These are phyloP conservation scores for Hemiprocne comata DNA, from an alignment of 2,113 vertebrate species.

Conservation along the genomic window DNA sequence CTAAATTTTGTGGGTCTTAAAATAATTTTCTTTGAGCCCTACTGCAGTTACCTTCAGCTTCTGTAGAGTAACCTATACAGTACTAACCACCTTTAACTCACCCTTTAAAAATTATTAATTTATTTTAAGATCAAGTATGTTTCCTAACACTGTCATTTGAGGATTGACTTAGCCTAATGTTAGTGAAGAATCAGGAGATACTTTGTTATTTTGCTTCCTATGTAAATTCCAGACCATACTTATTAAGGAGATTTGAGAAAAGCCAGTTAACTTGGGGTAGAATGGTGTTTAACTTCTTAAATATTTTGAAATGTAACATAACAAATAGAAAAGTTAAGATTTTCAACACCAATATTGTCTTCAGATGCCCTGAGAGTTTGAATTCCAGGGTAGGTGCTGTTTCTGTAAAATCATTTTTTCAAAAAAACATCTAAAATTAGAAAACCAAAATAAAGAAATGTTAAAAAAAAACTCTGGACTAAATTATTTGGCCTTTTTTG, in stretches of 20 bases:
- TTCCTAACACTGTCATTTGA: neutral
- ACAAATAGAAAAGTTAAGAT: neutral
- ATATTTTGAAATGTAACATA: neutral
- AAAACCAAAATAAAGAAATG: neutral
- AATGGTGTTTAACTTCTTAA: neutral
- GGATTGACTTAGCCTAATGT: neutral
- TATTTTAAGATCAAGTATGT: neutral
- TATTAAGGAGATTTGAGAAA: neutral
- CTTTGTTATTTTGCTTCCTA: neutral
- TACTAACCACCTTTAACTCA: neutral
- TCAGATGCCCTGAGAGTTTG: neutral
- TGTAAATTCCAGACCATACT: neutral
- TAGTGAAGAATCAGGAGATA: neutral
- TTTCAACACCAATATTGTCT: neutral
- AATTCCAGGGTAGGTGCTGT: neutral
- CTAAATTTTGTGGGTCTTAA: neutral
- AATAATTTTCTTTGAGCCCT: neutral
- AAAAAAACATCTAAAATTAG: neutral
- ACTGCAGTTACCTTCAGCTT: neutral
- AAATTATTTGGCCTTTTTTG: neutral
- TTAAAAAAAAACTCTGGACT: neutral
- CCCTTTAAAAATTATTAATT: neutral
- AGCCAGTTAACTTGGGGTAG: accelerated
- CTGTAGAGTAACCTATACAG: neutral
- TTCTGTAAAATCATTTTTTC: neutral